Conservation (phyloP, 2,797 vertebrate genomes). For the Gallinago nigripennis region DNA sequence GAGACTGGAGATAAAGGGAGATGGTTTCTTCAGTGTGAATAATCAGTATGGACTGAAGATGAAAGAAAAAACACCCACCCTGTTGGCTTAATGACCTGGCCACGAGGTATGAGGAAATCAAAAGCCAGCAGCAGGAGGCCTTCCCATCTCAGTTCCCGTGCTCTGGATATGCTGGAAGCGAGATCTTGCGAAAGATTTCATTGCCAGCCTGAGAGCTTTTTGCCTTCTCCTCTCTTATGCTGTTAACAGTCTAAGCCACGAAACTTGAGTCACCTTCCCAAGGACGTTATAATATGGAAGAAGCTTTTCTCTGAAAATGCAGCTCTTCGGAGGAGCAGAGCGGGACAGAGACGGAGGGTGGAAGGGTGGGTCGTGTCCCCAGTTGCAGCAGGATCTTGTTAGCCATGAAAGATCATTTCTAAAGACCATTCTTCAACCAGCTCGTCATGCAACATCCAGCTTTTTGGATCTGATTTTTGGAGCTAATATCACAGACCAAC, state of each 20-base stretch:
- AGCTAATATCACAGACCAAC: neutral
- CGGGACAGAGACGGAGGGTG: fast-evolving
- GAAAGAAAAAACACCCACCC: neutral
- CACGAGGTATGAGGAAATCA: neutral
- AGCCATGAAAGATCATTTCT: neutral
- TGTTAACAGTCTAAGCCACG: neutral
- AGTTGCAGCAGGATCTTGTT: neutral
- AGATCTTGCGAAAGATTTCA: neutral
- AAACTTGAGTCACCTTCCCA: neutral
- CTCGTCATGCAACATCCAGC: neutral
- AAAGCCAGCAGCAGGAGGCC: neutral
- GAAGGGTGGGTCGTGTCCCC: fast-evolving
- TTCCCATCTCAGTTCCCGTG: neutral
- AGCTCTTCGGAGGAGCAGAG: neutral
- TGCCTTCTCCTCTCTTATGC: neutral
- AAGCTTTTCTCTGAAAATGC: neutral
- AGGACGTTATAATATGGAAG: neutral
- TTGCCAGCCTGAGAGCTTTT: neutral
- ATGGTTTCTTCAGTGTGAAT: neutral
- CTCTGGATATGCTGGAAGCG: neutral
- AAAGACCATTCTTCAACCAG: neutral
- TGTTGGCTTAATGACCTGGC: neutral
- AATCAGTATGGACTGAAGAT: neutral
- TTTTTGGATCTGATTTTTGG: neutral
- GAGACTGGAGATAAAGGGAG: neutral